phyloP scores from a whole-genome alignment of 2,888 invertebrate genomes.

The Coelogynopora nodosa region DNA sequence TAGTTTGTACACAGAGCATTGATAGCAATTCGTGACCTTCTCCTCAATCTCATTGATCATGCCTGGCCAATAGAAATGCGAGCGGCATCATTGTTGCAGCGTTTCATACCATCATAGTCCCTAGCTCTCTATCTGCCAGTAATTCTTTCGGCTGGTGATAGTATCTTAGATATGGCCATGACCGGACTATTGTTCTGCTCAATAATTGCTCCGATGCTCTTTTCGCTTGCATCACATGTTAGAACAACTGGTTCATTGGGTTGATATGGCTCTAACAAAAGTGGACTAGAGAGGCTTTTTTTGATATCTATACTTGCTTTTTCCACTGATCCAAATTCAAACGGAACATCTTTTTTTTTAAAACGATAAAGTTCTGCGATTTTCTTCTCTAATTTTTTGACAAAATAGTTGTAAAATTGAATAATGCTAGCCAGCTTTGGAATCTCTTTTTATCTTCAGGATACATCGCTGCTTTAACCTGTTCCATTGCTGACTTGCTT shows the following conservation, averaged over 20 bases:
- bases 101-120: conserved; percentile 6
- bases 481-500: background rate
- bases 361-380: background rate
- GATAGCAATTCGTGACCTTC: conserved; percentile 18
- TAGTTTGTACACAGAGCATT: conserved; percentile 24
- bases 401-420: background rate
- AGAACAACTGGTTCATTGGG: background rate
- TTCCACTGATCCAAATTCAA: background rate
- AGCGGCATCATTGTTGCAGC: background rate
- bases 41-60: conserved; percentile 24
- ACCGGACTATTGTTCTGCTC: background rate
- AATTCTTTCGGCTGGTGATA: background rate
- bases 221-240: conserved; percentile 2
- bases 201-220: conserved; percentile 4
- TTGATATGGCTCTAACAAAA: background rate
- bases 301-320: background rate
- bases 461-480: background rate
- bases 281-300: background rate
- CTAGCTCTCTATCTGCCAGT: conserved; percentile 25
- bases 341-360: background rate
- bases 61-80: conserved; percentile 20
- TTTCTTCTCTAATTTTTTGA: background rate
- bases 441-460: background rate
- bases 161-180: background rate
- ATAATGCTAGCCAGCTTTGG: background rate